Evolutionary conservation across 2,888 invertebrate species (phyloP), one percentile per base, ranked within the genome.

Genomic region (Aspidiotus destructor): DNA sequence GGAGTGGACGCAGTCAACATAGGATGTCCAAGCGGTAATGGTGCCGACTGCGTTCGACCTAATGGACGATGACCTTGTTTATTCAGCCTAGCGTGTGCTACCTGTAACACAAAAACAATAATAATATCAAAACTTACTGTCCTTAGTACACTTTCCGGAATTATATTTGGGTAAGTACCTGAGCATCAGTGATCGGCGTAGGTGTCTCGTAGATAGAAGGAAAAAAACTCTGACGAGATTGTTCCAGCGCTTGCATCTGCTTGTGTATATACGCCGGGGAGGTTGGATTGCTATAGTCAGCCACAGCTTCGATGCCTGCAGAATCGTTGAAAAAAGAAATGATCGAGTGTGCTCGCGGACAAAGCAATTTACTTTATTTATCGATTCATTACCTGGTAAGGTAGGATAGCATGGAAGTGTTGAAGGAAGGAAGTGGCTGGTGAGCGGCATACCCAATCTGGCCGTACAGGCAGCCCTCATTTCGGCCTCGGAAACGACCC

Each of bases 31-130:
- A 95, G 80, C 41, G 92, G 92, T 73, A 93, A 79, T 1, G 93
- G 93, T 5, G 95, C 95, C 60, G 95, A 95, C 80, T 96, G 95
- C 70, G 96, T 96, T 76, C 96, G 86, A 70, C 93, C 92, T 62
- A 94, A 81, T 44, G 92, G 92, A 64, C 92, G 80, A 75, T 88
- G 88, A 74, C 85, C 83, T 76, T 83, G 81, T 80, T 87, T 87
- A 80, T 82, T 82, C 69, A 88, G 82, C 74, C 87, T 82, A 73
- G 84, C 84, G 75, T 85, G 84, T 60, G 85, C 85, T 72, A 82
- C 82, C 75, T 77, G 69, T 13, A 62, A 68, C 16, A 65, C 48
- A 57, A 55, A 41, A 16, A 1, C 13, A 13, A 40, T 11, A 62
- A 48, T 16, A 44, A 42, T 44, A 10, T 8, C 11, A 28, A 28